Conservation (phyloP, 64 coral and sea anemone genomes). For the Exaiptasia diaphana region DNA sequence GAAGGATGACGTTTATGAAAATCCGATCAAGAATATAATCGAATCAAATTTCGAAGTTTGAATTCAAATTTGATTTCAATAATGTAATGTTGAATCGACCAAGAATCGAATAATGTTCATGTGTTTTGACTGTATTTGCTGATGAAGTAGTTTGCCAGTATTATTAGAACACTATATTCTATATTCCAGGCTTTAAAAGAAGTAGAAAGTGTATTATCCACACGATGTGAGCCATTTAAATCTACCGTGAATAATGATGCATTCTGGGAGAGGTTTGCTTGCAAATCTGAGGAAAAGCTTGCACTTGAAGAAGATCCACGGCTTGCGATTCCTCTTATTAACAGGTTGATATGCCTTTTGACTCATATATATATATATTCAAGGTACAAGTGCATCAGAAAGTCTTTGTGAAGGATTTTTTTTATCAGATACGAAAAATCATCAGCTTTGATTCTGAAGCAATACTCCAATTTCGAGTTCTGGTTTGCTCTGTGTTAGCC, state of each 20-base stretch:
- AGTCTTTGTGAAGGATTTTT: not conserved
- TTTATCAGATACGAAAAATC: not conserved
- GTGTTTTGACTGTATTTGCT: no score
- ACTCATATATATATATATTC: not conserved
- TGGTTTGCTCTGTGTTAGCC: not conserved
- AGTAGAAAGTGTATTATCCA: slow-evolving; percentile 1
- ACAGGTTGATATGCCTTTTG: slow-evolving; percentile 5
- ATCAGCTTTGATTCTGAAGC: not conserved
- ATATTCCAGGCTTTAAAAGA: not conserved
- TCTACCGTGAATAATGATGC: not conserved
- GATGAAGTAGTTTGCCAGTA: no score
- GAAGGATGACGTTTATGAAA: no score
- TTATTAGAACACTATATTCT: no score
- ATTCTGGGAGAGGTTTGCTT: not conserved
- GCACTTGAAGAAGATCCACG: not conserved
- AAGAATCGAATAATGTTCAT: no score
- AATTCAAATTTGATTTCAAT: no score
- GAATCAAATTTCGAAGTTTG: no score
- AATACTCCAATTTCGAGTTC: not conserved
- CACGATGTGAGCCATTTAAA: not conserved
- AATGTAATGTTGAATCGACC: no score
- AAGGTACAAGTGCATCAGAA: no score
- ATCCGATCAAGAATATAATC: no score
- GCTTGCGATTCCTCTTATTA: slow-evolving; percentile 35
- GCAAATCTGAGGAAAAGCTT: not conserved